phyloP scores from a whole-genome alignment of 2,113 vertebrate species.

The Castor canadensis region DNA sequence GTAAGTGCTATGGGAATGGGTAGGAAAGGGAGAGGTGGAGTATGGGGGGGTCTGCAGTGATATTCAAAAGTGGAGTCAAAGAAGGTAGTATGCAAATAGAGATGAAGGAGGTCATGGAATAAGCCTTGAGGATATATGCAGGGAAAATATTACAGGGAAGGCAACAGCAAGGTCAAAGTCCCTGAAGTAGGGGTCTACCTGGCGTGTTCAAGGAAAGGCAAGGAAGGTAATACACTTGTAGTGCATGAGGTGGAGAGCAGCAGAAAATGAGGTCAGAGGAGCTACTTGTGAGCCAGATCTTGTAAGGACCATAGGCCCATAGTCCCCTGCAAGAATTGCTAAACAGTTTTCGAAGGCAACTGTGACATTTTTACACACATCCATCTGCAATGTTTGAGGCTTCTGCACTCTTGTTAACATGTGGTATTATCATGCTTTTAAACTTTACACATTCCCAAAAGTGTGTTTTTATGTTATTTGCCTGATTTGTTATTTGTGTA shows the following conservation, averaged over 20 bases:
- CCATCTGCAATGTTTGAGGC: neutral
- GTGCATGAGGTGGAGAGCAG: neutral
- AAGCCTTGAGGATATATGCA: neutral
- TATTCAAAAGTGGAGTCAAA: neutral
- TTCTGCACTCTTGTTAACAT: neutral
- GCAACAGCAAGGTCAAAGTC: neutral
- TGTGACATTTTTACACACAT: neutral
- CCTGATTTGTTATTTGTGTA: neutral
- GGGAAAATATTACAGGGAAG: neutral
- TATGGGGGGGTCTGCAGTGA: neutral
- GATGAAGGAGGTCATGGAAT: neutral
- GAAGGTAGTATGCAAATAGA: neutral
- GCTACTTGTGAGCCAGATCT: neutral
- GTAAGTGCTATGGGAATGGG: neutral
- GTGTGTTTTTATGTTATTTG: neutral
- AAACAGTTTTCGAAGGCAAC: neutral
- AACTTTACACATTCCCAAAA: neutral
- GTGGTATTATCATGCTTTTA: neutral
- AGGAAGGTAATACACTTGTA: neutral
- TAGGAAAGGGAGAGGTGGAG: neutral
- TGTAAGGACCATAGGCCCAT: too few relatives aligned
- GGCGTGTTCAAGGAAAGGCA: neutral
- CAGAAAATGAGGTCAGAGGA: neutral
- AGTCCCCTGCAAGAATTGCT: too few relatives aligned
- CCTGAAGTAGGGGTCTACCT: neutral